Evolutionary conservation across 2,797 vertebrate species (phyloP).

Genomic region (Neopelma chrysocephalum): DNA sequence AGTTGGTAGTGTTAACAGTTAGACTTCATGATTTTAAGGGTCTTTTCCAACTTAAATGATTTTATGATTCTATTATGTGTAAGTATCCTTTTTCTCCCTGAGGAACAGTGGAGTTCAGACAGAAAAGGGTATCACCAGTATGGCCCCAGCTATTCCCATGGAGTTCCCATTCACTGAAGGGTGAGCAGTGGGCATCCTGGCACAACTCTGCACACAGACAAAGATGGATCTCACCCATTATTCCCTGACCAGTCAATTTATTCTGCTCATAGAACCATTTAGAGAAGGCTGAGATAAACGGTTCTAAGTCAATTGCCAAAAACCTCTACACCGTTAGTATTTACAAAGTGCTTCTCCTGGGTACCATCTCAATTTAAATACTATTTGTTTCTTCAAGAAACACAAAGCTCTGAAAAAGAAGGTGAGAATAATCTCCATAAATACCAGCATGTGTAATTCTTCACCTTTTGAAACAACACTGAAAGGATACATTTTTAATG

Average conservation of each 20-base stretch:
- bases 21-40: background rate
- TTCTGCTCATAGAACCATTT: background rate
- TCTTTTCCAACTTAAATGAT: background rate
- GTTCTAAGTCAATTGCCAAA: background rate
- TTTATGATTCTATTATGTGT: background rate
- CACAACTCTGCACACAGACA: background rate
- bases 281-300: background rate
- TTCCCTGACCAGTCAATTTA: background rate
- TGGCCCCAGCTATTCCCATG: accelerated
- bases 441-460: background rate
- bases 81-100: background rate
- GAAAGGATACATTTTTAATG: background rate
- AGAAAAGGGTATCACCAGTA: background rate
- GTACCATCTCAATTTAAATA: background rate
- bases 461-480: background rate
- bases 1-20: background rate
- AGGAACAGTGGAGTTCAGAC: background rate
- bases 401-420: background rate
- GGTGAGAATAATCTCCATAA: background rate
- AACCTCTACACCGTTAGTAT: background rate
- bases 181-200: background rate
- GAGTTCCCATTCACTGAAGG: background rate
- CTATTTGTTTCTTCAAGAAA: background rate
- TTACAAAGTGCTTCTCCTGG: background rate
- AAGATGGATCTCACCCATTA: background rate